These are phyloP conservation scores for Nyctereutes procyonoides DNA, from an alignment of 2,113 vertebrate species.

Conservation along the genomic window DNA sequence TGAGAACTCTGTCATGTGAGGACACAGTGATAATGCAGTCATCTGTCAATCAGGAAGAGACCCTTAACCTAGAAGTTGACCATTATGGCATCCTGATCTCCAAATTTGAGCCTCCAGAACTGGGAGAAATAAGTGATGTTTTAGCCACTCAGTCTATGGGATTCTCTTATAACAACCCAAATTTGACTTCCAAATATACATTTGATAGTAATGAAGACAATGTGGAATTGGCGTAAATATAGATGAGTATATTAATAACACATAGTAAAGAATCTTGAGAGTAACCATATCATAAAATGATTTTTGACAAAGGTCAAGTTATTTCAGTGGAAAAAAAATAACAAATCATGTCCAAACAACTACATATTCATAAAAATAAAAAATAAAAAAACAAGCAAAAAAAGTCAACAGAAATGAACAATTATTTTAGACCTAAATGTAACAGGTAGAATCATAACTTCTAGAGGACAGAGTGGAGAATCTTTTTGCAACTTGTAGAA, in stretches of 20 bases:
- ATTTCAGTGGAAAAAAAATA: not conserved
- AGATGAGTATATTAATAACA: not conserved
- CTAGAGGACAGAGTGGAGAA: not conserved
- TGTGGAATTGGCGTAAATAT: not conserved
- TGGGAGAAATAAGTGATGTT: not conserved
- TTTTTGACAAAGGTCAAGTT: not conserved
- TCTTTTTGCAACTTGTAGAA: not conserved
- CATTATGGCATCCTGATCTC: not conserved
- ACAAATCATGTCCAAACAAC: not conserved
- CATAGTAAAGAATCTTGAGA: not conserved
- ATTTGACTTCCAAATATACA: not conserved
- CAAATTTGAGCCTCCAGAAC: not conserved
- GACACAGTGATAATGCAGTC: not conserved
- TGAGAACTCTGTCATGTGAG: not conserved
- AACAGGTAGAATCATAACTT: not conserved
- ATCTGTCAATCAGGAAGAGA: not conserved
- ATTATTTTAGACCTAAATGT: not conserved
- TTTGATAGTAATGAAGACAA: not conserved
- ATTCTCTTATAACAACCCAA: not conserved
- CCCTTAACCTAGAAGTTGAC: not conserved
- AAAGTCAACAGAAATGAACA: not conserved
- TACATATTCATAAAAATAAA: not conserved
- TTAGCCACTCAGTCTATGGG: not conserved
- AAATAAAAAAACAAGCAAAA: not conserved
- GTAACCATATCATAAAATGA: not conserved